phyloP scores from a whole-genome alignment of 1,140 invertebrate species.

The Drosophila lacertosa region DNA sequence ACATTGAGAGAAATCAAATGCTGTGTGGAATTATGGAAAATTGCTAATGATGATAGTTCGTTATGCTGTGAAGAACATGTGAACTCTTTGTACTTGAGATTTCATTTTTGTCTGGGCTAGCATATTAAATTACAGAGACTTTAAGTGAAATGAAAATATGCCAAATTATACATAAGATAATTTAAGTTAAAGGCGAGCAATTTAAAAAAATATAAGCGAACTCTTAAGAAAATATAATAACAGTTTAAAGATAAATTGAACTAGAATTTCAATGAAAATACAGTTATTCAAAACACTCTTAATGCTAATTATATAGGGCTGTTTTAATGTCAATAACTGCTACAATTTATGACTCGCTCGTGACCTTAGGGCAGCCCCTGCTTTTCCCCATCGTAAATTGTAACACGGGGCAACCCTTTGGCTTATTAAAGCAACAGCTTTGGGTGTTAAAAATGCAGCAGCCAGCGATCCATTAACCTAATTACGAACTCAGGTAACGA shows the following conservation, averaged over 20 bases:
- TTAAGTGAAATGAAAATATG: too few relatives aligned
- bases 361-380: constrained; percentile 19
- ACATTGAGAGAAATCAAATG: not conserved
- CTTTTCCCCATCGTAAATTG: not conserved
- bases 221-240: too few relatives aligned
- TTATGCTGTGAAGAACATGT: constrained; percentile 20
- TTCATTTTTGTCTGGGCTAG: not conserved
- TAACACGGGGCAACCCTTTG: constrained; percentile 6
- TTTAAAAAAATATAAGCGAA: too few relatives aligned
- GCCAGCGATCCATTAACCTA: constrained; percentile 73
- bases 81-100: constrained; percentile 17
- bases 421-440: constrained; percentile 10
- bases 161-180: too few relatives aligned
- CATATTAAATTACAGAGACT: not conserved
- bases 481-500: constrained; percentile 63
- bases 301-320: not conserved
- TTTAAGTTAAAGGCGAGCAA: too few relatives aligned
- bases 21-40: constrained; percentile 3
- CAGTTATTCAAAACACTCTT: too few relatives aligned
- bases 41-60: constrained; percentile 15
- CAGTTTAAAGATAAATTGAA: too few relatives aligned
- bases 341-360: not conserved
- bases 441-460: constrained; percentile 42
- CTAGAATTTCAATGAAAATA: too few relatives aligned
- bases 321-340: not conserved